Conservation (phyloP, 2,113 vertebrate genomes). For the Myrmecophaga tridactyla region DNA sequence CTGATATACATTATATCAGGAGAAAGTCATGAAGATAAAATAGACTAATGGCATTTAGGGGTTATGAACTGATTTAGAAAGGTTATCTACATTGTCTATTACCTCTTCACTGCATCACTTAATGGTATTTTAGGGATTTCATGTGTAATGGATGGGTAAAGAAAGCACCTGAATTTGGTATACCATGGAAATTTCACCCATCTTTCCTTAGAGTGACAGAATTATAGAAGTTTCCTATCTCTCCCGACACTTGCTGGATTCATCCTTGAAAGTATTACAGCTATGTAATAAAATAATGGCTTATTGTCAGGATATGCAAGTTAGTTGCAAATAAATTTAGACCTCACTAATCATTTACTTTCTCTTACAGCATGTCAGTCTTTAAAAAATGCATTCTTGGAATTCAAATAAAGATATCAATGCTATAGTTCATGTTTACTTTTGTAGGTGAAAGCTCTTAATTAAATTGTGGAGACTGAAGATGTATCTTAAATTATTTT, state of each 20-base stretch:
- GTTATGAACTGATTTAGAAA: slow-evolving; percentile 32
- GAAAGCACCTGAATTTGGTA: not conserved
- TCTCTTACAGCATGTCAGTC: not conserved
- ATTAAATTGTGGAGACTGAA: slow-evolving; percentile 54
- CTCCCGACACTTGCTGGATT: not conserved
- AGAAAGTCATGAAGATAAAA: slow-evolving; percentile 10
- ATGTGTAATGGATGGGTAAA: slow-evolving; percentile 11
- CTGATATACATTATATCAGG: slow-evolving; percentile 28
- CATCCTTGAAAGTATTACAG: slow-evolving; percentile 26
- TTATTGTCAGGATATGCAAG: slow-evolving; percentile 8
- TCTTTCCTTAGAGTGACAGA: not conserved
- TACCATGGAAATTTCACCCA: not conserved
- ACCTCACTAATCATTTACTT: slow-evolving; percentile 18
- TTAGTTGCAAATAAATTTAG: slow-evolving; percentile 52
- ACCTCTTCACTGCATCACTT: slow-evolving; percentile 12
- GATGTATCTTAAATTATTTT: slow-evolving; percentile 48
- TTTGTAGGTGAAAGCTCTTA: slow-evolving; percentile 39
- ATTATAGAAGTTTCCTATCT: not conserved
- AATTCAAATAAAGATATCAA: slow-evolving; percentile 49
- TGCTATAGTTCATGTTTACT: slow-evolving; percentile 62
- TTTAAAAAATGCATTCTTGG: slow-evolving; percentile 11
- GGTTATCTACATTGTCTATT: not conserved
- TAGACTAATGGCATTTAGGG: slow-evolving; percentile 37
- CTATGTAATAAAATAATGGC: slow-evolving; percentile 39
- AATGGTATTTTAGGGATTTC: slow-evolving; percentile 39